A percentile compares a stretch with the other conserved stretches of the same genome.
Evolutionary conservation across 2,113 vertebrate species (phyloP).

Genomic region (Theristicus caerulescens): DNA sequence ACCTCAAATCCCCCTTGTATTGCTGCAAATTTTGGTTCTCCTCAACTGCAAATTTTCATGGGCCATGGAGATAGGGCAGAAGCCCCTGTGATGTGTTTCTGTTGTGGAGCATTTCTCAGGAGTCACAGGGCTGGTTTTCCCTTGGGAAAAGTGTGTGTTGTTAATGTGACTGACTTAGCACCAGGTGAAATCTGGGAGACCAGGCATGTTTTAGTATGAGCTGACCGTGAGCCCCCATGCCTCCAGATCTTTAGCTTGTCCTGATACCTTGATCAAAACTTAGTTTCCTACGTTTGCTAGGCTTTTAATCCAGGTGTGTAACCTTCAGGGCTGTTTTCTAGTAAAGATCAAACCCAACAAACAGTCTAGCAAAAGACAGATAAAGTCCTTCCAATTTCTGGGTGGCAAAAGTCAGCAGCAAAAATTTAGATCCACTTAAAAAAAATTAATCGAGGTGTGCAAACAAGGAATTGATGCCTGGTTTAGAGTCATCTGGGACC

Average conservation of each 20-base stretch:
- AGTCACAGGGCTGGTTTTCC: neutral
- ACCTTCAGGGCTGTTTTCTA: neutral
- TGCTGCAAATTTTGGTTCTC: neutral
- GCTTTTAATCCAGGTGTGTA: neutral
- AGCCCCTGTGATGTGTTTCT: neutral
- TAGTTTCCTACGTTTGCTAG: neutral
- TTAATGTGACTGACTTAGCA: neutral
- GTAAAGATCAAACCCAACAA: neutral
- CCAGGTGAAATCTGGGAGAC: neutral
- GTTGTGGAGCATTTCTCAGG: neutral
- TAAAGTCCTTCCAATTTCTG: neutral
- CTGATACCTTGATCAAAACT: neutral
- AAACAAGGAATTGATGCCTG: neutral
- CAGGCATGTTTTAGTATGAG: neutral
- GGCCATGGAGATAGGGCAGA: neutral
- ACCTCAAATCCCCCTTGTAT: neutral
- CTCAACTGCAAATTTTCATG: neutral
- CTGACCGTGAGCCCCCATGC: rapidly evolving
- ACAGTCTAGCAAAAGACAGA: neutral
- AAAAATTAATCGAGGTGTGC: neutral
- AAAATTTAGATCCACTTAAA: neutral
- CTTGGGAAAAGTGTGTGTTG: neutral
- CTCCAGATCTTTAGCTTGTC: neutral
- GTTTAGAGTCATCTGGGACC: neutral
- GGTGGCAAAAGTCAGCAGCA: neutral